Base-by-base conservation (phyloP, 1,140 invertebrate genomes). In the Drosophila virilis region DNA sequence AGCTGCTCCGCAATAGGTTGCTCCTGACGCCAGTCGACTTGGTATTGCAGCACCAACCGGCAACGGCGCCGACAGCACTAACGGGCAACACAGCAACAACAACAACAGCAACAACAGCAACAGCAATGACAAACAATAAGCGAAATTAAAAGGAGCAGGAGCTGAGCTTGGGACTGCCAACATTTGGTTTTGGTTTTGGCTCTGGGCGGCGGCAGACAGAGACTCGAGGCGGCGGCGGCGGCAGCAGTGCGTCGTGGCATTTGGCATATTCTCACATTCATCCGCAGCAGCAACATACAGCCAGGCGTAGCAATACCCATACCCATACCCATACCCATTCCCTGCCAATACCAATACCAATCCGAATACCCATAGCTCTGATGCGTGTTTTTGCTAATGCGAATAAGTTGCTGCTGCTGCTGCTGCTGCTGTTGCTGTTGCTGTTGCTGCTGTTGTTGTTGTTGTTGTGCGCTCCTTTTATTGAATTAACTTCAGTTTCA, bases 221-320 rank as follows among this genome's bases (percentile, higher is more conserved):
- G 64, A 73, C 64, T 50, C 22, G 32, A 51, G 45, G 48, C 48
- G 22, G 5, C 48, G 10, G 4, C 22, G 46, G 46, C 32, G 45
- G 33, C 33, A 35, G 40, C 58, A 60, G 15, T 60, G 71, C 67
- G 67, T 79, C 75, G 75, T 74, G 68, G 60, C 67, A 88, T 88
- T 86, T 88, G 83, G 83, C 83, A 86, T 89, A 86, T 86, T 86
- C 83, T 86, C 83, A 88, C 83, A 86, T 86, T 88, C 83, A 71
- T 73, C 65, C 78, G 55, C 55, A 85, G 68, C 55, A 74, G 62
- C 71, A 38, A 38, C 37, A 38, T 9, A n/a, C 61, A 73, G 46
- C 48, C 40, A 51, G 61, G 59, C 40, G 51, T 59, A 45, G 62
- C 76, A 59, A 62, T 69, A 74, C 64, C 58, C 64, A 71, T 54